Percentiles rank a stretch among this genome's conserved stretches.
phyloP scores from a whole-genome alignment of 2,113 vertebrate species.

The Anolis carolinensis region DNA sequence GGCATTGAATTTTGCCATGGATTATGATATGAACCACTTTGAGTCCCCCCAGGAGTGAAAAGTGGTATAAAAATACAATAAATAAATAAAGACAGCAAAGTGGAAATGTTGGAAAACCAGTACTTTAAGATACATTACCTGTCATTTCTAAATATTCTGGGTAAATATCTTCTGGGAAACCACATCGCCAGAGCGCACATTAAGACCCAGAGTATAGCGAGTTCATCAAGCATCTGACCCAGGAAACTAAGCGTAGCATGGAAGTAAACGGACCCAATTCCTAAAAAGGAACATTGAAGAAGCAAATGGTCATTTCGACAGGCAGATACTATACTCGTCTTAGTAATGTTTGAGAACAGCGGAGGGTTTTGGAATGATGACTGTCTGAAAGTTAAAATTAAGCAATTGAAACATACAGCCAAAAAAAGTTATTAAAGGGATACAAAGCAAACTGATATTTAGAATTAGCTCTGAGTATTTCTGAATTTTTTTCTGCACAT shows the following conservation, averaged over 20 bases:
- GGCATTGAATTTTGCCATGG: no score
- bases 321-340: background rate
- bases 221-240: conserved; percentile 97
- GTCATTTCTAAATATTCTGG: conserved; percentile 91
- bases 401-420: background rate
- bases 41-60: no score
- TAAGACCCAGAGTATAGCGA: conserved; percentile 96
- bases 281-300: conserved; percentile 67
- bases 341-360: background rate
- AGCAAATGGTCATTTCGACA: background rate
- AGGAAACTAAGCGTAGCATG: conserved; percentile 97
- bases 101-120: background rate
- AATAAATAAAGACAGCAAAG: background rate
- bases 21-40: no score
- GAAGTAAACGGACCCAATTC: conserved; percentile 97
- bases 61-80: no score
- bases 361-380: background rate
- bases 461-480: background rate
- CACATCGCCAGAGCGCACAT: conserved; percentile 98
- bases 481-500: background rate
- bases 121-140: conserved; percentile 75
- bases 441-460: background rate
- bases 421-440: background rate
- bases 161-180: conserved; percentile 95
- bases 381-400: background rate